Conservation (phyloP, 1,140 invertebrate genomes). For the Trachymyrmex septentrionalis region DNA sequence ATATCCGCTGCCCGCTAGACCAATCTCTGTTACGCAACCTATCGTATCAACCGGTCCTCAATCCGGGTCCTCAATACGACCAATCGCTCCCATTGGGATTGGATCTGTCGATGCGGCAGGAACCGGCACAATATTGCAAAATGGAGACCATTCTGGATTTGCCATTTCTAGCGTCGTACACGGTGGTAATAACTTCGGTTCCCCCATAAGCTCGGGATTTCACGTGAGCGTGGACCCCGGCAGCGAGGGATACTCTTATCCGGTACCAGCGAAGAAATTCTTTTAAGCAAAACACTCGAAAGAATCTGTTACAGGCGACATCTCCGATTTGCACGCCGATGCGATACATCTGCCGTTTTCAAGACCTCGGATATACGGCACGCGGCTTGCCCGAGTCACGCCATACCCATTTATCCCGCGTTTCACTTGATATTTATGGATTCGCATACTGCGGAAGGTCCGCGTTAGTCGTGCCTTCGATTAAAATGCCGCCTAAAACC, state of each 20-base stretch:
- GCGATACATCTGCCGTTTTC: constrained; percentile 46
- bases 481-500: constrained; percentile 49
- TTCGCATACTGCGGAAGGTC: background rate
- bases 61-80: background rate
- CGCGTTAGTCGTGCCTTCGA: background rate
- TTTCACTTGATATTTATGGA: constrained; percentile 58
- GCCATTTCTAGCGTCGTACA: background rate
- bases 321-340: constrained; percentile 20
- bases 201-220: background rate
- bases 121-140: background rate
- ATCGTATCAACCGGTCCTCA: background rate
- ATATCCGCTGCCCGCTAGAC: background rate
- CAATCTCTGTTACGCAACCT: background rate
- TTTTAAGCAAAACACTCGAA: constrained; percentile 25
- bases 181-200: background rate
- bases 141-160: background rate
- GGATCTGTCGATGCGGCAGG: background rate
- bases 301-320: constrained; percentile 4
- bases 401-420: constrained; percentile 33
- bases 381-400: constrained; percentile 6
- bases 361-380: background rate
- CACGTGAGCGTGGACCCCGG: background rate
- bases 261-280: constrained; percentile 64
- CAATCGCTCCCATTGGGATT: background rate
- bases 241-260: constrained; percentile 70